phyloP scores from a whole-genome alignment of 2,888 invertebrate genomes.

The Zaprionus obscuricornis region DNA sequence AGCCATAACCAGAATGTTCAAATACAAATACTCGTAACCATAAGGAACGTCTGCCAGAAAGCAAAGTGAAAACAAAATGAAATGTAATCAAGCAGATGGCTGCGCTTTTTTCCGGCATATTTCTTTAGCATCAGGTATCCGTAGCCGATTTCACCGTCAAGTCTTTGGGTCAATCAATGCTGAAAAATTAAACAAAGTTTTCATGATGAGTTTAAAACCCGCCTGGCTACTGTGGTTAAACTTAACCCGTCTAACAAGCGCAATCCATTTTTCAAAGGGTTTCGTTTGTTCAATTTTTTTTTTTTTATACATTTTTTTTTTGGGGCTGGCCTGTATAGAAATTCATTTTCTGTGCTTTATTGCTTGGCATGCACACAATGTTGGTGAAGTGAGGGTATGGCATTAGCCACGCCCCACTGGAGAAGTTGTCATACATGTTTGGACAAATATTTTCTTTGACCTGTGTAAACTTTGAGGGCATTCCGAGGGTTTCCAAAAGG shows the following conservation, averaged over 20 bases:
- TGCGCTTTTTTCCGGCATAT: constrained; percentile 26
- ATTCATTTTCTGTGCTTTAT: constrained; percentile 36
- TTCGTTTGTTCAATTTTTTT: not conserved
- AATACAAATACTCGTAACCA: too few relatives aligned
- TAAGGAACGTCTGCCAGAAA: constrained; percentile 17
- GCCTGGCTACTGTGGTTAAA: constrained; percentile 46
- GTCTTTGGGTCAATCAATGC: constrained; percentile 44
- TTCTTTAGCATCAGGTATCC: not conserved
- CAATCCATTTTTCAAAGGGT: constrained; percentile 35
- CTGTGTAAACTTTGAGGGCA: constrained; percentile 68
- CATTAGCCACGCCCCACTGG: constrained; percentile 30
- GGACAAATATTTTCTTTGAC: constrained; percentile 70
- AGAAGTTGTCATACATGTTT: constrained; percentile 65
- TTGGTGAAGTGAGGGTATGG: constrained; percentile 19
- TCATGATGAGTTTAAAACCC: constrained; percentile 51
- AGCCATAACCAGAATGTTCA: constrained; percentile 29
- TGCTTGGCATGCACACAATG: constrained; percentile 42
- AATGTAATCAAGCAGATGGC: constrained; percentile 72
- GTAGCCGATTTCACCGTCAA: constrained; percentile 23
- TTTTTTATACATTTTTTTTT: not conserved
- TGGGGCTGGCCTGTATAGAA: constrained; percentile 9
- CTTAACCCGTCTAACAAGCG: constrained; percentile 24
- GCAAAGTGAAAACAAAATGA: constrained; percentile 30
- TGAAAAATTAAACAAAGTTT: constrained; percentile 53
- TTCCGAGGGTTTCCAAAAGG: constrained; percentile 53